Percentiles rank a stretch among this genome's conserved stretches.
Conservation (phyloP, 2,797 vertebrate species). For the Oophaga sylvatica region DNA sequence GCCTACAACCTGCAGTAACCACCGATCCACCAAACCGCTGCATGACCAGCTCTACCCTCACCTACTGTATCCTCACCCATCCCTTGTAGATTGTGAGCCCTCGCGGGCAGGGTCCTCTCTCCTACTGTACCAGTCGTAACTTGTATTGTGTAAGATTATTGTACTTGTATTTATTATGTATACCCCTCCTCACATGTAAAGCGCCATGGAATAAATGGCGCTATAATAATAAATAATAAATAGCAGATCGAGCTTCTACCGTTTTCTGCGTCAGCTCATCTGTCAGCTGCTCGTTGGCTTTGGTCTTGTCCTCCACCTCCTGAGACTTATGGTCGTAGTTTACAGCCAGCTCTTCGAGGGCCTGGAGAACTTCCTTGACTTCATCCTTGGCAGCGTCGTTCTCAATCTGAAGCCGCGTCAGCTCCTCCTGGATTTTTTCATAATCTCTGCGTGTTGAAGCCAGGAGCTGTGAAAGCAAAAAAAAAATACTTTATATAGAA, state of each 20-base stretch:
- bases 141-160: too few species aligned
- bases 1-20: too few species aligned
- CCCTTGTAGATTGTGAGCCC: too few species aligned
- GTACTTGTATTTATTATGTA: too few species aligned
- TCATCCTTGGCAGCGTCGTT: conserved; percentile 89
- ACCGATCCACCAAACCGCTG: too few species aligned
- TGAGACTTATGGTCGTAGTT: conserved; percentile 98
- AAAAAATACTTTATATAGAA: background rate
- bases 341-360: conserved; percentile 94
- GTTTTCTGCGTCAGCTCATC: conserved; percentile 90
- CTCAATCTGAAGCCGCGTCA: conserved; percentile 87
- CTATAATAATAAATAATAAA: too few species aligned
- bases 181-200: too few species aligned
- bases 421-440: conserved; percentile 89
- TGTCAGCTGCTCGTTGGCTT: conserved; percentile 83
- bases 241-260: conserved; percentile 65
- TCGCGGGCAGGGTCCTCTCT: too few species aligned
- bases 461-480: conserved; percentile 76
- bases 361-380: conserved; percentile 97
- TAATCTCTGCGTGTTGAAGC: conserved; percentile 84
- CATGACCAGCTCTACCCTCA: too few species aligned
- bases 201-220: too few species aligned
- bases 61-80: too few species aligned
- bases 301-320: conserved; percentile 88
- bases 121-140: too few species aligned